Evolutionary conservation across 2,888 invertebrate genomes (phyloP).

Genomic region (Drosophila trichaetosa): DNA sequence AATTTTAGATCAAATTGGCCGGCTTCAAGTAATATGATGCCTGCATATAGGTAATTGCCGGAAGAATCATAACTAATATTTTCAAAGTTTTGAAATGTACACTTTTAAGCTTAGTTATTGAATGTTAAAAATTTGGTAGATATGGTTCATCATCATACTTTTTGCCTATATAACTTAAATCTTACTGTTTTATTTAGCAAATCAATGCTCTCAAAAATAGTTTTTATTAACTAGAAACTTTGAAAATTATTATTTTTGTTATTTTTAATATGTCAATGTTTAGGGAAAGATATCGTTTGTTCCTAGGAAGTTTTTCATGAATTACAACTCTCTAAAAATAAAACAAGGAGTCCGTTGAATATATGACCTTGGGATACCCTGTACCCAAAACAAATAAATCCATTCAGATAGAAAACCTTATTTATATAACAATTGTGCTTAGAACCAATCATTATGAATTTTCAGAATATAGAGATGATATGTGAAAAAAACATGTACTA

Average conservation of each 20-base stretch:
- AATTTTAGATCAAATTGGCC: background rate
- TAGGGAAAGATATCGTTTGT: background rate
- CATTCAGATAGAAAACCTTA: background rate
- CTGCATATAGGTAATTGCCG: background rate
- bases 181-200: background rate
- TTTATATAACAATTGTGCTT: background rate
- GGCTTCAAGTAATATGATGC: background rate
- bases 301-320: background rate
- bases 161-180: background rate
- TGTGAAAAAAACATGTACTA: background rate
- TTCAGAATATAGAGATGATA: background rate
- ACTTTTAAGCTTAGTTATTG: background rate
- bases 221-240: background rate
- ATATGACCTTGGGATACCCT: background rate
- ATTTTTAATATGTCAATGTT: background rate
- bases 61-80: background rate
- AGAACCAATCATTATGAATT: background rate
- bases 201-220: background rate
- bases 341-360: background rate
- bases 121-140: background rate
- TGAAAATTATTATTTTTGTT: background rate
- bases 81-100: background rate
- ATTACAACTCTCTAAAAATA: background rate
- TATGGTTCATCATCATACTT: conserved; percentile 3
- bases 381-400: background rate